A percentile compares a stretch with the other conserved stretches of the same genome.
Conservation (phyloP, 1,140 invertebrate genomes). For the Nautilus pompilius region DNA sequence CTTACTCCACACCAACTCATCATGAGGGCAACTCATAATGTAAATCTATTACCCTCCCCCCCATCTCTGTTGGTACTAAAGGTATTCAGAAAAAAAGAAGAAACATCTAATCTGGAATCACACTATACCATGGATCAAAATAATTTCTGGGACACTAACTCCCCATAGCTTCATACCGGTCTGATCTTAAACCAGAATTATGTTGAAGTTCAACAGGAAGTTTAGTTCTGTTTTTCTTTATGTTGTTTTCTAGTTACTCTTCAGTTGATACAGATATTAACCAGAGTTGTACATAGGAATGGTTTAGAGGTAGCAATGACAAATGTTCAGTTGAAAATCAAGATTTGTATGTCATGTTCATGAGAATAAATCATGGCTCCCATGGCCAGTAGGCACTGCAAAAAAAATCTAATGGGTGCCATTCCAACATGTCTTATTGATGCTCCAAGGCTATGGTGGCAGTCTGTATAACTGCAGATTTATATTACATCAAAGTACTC, state of each 20-base stretch:
- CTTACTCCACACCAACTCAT: too few relatives aligned
- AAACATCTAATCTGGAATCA: not conserved
- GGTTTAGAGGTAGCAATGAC: not conserved
- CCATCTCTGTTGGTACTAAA: not conserved
- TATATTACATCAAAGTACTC: too few relatives aligned
- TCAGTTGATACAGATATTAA: not conserved
- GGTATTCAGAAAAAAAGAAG: not conserved
- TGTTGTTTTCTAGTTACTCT: not conserved
- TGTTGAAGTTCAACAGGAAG: conserved; percentile 5
- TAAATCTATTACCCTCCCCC: not conserved
- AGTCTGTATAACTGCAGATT: conserved; percentile 22
- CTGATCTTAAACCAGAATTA: not conserved
- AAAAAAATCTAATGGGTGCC: conserved; percentile 3
- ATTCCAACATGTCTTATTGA: conserved; percentile 11
- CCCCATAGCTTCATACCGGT: not conserved
- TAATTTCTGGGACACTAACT: not conserved
- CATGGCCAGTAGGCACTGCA: conserved; percentile 6
- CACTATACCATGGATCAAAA: not conserved
- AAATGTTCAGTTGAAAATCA: not conserved
- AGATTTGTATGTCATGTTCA: not conserved
- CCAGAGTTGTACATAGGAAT: not conserved
- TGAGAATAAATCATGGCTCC: not conserved
- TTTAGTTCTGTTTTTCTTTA: not conserved
- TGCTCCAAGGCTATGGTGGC: conserved; percentile 18
- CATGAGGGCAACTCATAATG: not conserved